Evolutionary conservation across 2,797 vertebrate genomes (phyloP), one percentile per base, ranked within the genome.

Genomic region (Danionella dracula): DNA sequence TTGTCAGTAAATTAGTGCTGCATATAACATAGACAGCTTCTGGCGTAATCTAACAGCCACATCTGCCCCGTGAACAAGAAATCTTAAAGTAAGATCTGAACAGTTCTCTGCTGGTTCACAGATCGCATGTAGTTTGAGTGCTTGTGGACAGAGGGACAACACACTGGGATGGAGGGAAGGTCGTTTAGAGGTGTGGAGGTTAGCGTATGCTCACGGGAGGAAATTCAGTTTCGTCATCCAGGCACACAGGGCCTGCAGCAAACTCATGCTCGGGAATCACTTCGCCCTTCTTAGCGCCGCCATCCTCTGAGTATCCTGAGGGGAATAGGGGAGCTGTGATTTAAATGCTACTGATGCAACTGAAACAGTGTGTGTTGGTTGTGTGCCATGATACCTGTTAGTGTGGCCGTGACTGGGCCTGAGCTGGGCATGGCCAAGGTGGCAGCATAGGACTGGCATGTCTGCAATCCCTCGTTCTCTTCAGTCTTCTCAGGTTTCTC

Each of bases 141-240:
- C 19, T 65, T 40, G 38, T 53, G 20, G 37, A 61, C 54, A 68
- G 50, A 66, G 41, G 50, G 62, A 66, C 51, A 65, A 65, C 10
- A 68, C 55, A 58, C 32, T 56, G 51, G 44, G 48, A 19, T 46
- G 13, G 19, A 55, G 37, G n/a, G 31, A 66, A 40, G 5, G 55
- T 8, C 17, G 54, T 46, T 66, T 20, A 37, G 66, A 65, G n/a
- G 17, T 55, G 55, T 21, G 41, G 66, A 49, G 57, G 74, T 90
- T 90, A 95, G 65, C 88, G 85, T 79, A 90, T 95, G 93, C 94
- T 98, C 93, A 98, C 95, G 85, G 95, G 95, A 79, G 95, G 95
- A 60, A 97, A 97, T 78, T 97, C 95, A 46, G 90, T 93, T 87
- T 97, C 95, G 0, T 98, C 95, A 0, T 97, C 95, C 49, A 98